These are phyloP conservation scores for Temnothorax ravouxi DNA, from an alignment of 2,888 invertebrate genomes.

Conservation along the genomic window DNA sequence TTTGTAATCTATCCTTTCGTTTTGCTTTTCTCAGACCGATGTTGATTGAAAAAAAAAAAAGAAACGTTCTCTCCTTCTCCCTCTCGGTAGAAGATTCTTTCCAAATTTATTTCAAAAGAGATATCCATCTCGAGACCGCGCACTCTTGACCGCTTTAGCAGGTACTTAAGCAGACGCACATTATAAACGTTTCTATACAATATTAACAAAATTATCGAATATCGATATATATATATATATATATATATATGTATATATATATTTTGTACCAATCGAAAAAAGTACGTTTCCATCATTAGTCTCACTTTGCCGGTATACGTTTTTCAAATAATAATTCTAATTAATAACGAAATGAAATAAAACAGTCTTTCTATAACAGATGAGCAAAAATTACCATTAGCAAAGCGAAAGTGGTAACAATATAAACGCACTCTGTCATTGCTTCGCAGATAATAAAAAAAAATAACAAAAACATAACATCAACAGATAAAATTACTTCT, in stretches of 20 bases:
- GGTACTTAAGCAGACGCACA: constrained; percentile 78
- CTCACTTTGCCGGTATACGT: constrained; percentile 42
- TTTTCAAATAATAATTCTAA: constrained; percentile 43
- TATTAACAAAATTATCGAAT: constrained; percentile 84
- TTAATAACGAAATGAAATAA: constrained; percentile 53
- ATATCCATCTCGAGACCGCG: constrained; percentile 70
- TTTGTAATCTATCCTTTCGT: constrained; percentile 62
- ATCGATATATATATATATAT: constrained; percentile 77
- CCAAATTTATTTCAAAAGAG: constrained; percentile 42
- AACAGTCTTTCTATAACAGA: constrained; percentile 51
- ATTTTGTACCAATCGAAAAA: constrained; percentile 77
- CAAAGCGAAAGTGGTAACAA: constrained; percentile 57
- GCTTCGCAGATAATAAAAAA: constrained; percentile 78
- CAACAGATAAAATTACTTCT: constrained; percentile 81
- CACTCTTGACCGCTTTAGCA: constrained; percentile 67
- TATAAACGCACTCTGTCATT: constrained; percentile 76
- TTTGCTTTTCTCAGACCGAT: constrained; percentile 38
- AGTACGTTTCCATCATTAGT: constrained; percentile 74
- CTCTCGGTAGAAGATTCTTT: constrained; percentile 35
- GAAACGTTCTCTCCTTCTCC: constrained; percentile 33
- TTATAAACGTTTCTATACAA: constrained; percentile 80
- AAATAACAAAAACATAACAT: constrained; percentile 86
- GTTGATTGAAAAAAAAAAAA: constrained; percentile 16
- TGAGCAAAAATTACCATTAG: constrained; percentile 51
- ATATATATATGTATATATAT: constrained; percentile 80